phyloP scores from a whole-genome alignment of 2,797 vertebrate genomes.

The Myioborus melanocephalus region DNA sequence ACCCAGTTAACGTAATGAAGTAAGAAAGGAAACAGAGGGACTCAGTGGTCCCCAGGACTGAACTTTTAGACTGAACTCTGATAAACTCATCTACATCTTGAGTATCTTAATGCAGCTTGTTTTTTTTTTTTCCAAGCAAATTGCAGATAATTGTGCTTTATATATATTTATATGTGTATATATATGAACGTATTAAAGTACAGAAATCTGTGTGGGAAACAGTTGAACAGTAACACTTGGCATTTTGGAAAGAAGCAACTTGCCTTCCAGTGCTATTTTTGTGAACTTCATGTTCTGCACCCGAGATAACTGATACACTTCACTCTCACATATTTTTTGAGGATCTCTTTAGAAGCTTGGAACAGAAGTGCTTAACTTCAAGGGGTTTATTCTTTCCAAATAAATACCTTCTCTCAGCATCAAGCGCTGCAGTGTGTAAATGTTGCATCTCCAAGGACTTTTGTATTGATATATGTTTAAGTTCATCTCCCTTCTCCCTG shows the following conservation, averaged over 20 bases:
- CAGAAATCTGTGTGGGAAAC: not conserved
- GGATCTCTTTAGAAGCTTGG: not conserved
- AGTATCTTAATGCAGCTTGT: not conserved
- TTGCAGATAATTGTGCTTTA: not conserved
- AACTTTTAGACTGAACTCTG: not conserved
- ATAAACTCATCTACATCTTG: not conserved
- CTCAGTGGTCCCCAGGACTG: not conserved
- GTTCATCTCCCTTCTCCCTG: not conserved
- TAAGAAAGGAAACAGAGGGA: not conserved
- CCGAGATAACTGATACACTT: not conserved
- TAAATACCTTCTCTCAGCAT: not conserved
- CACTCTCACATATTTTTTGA: not conserved
- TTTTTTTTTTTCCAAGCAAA: not conserved
- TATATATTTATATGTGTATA: not conserved
- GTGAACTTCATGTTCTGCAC: not conserved
- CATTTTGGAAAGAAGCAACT: not conserved
- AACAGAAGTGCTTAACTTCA: not conserved
- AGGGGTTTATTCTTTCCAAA: not conserved
- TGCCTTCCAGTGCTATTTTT: not conserved
- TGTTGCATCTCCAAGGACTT: not conserved
- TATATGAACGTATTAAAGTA: not conserved
- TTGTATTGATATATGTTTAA: not conserved
- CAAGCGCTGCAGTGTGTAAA: not conserved
- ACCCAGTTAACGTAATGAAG: not conserved
- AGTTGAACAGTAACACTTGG: not conserved